Base-by-base conservation (phyloP, 2,797 vertebrate species). In the Premnoplex brunnescens region DNA sequence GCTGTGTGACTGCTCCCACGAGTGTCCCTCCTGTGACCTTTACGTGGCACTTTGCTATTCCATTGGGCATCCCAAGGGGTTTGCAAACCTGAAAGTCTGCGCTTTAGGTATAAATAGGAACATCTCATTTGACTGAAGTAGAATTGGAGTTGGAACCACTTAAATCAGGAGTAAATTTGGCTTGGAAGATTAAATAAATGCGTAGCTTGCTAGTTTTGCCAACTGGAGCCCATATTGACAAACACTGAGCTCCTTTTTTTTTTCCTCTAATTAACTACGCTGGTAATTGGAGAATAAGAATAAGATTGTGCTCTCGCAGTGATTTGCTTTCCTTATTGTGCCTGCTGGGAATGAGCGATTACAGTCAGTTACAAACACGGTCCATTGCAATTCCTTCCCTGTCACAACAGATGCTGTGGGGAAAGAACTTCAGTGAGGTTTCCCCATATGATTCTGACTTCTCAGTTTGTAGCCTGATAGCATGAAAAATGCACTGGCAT, bases 191-290 rank as follows among this genome's bases (percentile, higher is more conserved):
- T 34, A 89, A 87, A 95, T 94, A 97, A 94, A 91, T 83, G 90
- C 20, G 5, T 91, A 89, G 85, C 86, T 96, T 82, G 94, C 93
- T 93, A 80, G 74, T 95, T 96, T 95, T 95, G 94, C 93, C 96
- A 96, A 95, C 91, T 96, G 91, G 88, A 96, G 83, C 88, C 34
- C 93, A 94, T 95, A 96, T 95, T 96, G 96, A 97, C 94, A 97
- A 96, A 96, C 94, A 95, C 85, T 60, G 71, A 91, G 89, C 80
- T 96, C 83, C 71, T 77, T 90, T 74, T 91, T 95, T 95, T 84
- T 60, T 54, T 46, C 17, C 77, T 41, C 93, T 96, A 94, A 96
- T 96, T 95, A 95, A 91, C 91, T 94, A 77, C 66, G 17, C 69
- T 91, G 81, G 81, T 96, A 96, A 96, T 94, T 92, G 89, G 78